These are phyloP conservation scores for Lonchura striata DNA, from an alignment of 2,113 vertebrate genomes.

Conservation along the genomic window DNA sequence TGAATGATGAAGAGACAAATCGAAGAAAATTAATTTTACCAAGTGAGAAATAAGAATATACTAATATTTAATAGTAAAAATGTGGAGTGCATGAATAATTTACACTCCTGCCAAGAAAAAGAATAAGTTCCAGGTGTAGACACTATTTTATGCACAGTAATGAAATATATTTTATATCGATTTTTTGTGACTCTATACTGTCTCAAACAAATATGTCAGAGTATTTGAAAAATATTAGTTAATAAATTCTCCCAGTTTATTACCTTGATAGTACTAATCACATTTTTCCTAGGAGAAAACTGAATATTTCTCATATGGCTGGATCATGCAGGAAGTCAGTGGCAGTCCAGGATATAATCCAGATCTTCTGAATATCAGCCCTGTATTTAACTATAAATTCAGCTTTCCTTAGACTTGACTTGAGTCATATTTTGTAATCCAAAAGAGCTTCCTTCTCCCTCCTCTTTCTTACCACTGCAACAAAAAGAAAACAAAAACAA, in stretches of 20 bases:
- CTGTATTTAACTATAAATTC: not conserved
- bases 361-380: not conserved
- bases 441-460: not conserved
- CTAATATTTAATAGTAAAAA: not conserved
- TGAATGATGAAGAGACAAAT: not conserved
- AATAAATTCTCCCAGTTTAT: slow-evolving; percentile 3
- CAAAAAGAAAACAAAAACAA: no score
- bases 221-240: not conserved
- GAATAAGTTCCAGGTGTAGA: not conserved
- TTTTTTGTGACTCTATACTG: not conserved
- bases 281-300: not conserved
- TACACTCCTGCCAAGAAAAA: not conserved
- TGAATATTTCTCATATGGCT: not conserved
- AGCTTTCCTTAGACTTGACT: not conserved
- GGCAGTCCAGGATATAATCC: not conserved
- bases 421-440: not conserved
- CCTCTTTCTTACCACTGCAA: not conserved
- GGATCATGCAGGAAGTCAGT: not conserved
- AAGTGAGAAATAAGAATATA: not conserved
- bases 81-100: not conserved
- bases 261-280: not conserved
- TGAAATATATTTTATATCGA: not conserved
- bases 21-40: not conserved
- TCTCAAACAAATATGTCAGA: not conserved
- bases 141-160: not conserved